These are phyloP conservation scores for Epinephelus awoara DNA, from an alignment of 2,797 vertebrate species.

Conservation along the genomic window DNA sequence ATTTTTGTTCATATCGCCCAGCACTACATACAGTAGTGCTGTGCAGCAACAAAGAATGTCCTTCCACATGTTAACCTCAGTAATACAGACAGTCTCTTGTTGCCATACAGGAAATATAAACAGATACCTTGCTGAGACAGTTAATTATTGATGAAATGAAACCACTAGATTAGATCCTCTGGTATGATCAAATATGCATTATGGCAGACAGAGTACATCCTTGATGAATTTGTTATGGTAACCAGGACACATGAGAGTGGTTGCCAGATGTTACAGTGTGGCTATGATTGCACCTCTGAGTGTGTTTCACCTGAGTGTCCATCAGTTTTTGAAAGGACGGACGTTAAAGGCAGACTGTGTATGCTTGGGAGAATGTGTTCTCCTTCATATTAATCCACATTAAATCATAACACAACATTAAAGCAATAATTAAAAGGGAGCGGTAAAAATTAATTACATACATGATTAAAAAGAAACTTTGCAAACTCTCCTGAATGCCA, in stretches of 20 bases:
- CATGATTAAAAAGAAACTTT: slow-evolving; percentile 43
- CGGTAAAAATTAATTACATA: slow-evolving; percentile 49
- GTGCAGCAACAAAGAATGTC: slow-evolving; percentile 12
- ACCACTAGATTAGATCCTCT: slow-evolving; percentile 44
- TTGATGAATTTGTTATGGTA: slow-evolving; percentile 57
- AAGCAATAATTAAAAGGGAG: slow-evolving; percentile 56
- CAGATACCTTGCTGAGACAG: slow-evolving; percentile 39
- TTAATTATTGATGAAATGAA: slow-evolving; percentile 61
- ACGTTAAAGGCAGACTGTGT: slow-evolving; percentile 7
- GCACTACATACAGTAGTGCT: too few species aligned
- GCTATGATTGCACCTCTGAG: slow-evolving; percentile 28
- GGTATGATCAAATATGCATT: slow-evolving; percentile 65
- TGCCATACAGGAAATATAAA: slow-evolving; percentile 47
- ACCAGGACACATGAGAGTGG: slow-evolving; percentile 52
- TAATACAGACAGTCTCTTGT: slow-evolving; percentile 27
- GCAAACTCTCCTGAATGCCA: slow-evolving; percentile 35
- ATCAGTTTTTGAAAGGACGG: slow-evolving; percentile 11
- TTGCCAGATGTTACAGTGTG: slow-evolving; percentile 54
- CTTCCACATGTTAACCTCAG: slow-evolving; percentile 6
- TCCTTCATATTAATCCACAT: slow-evolving; percentile 21
- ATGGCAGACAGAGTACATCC: slow-evolving; percentile 34
- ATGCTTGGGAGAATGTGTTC: background rate
- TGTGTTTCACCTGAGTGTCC: slow-evolving; percentile 30
- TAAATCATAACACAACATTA: slow-evolving; percentile 31
- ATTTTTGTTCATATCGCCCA: too few species aligned